Conservation (phyloP, 2,888 invertebrate genomes). For the Pammene fasciana region DNA sequence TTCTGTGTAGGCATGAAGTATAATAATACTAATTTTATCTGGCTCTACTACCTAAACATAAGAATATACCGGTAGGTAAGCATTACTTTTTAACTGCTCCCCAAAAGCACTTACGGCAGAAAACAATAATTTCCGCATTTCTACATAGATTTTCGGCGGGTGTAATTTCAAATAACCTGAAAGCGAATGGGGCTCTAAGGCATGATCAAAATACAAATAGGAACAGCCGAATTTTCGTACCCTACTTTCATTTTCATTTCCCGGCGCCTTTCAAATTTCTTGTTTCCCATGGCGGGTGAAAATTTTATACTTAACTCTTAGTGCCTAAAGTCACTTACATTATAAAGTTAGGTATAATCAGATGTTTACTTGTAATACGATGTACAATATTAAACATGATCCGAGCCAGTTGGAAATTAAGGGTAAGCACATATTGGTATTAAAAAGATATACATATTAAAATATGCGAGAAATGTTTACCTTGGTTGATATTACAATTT, state of each 20-base stretch:
- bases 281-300: conserved; percentile 30
- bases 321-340: no score
- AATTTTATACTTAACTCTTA: conserved; percentile 30
- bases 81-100: conserved; percentile 13
- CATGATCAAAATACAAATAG: conserved; percentile 45
- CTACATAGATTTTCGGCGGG: conserved; percentile 42
- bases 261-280: conserved; percentile 38
- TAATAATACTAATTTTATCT: no score
- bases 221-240: conserved; percentile 41
- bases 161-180: conserved; percentile 47
- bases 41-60: no score
- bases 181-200: conserved; percentile 44
- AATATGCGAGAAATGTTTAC: no score
- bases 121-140: conserved; percentile 36
- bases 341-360: no score
- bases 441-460: no score
- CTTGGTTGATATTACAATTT: no score
- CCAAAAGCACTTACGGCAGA: conserved; percentile 7
- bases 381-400: no score
- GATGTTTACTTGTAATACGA: no score
- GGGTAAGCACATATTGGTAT: no score
- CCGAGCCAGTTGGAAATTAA: no score
- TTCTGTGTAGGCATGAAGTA: no score
- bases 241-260: conserved; percentile 43
- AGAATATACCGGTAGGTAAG: neutral